Percentiles rank a stretch among this genome's conserved stretches.
phyloP scores from a whole-genome alignment of 2,797 vertebrate genomes.

The Malacoraja senta region DNA sequence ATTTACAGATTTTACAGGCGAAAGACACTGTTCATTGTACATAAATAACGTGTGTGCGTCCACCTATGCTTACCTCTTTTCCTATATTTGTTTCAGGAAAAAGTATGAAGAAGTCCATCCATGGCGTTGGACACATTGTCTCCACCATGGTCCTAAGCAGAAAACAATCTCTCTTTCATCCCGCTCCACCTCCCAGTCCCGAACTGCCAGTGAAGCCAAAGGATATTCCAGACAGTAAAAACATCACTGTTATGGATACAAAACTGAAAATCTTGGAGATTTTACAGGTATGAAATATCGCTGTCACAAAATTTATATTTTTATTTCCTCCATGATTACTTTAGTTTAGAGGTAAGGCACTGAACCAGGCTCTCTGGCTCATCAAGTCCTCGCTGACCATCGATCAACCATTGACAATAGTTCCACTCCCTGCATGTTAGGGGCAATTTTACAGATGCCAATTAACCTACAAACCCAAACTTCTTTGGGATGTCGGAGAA shows the following conservation, averaged over 20 bases:
- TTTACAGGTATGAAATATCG: slow-evolving; percentile 67
- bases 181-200: slow-evolving; percentile 52
- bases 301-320: too few species aligned
- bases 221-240: slow-evolving; percentile 76
- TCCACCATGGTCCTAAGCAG: slow-evolving; percentile 94
- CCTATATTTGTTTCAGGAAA: slow-evolving; percentile 61
- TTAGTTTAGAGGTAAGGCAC: too few species aligned
- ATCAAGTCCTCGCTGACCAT: too few species aligned
- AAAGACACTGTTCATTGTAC: too few species aligned
- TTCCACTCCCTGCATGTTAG: too few species aligned
- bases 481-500: too few species aligned
- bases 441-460: too few species aligned
- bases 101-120: slow-evolving; percentile 85
- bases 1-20: not conserved
- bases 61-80: not conserved
- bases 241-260: slow-evolving; percentile 95
- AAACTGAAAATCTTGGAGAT: slow-evolving; percentile 96
- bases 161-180: slow-evolving; percentile 78
- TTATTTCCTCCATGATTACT: not conserved
- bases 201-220: slow-evolving; percentile 71
- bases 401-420: too few species aligned
- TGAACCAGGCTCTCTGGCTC: too few species aligned
- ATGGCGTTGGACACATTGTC: slow-evolving; percentile 95
- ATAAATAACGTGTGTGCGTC: not conserved
- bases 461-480: too few species aligned